Percentiles rank a stretch among this genome's conserved stretches.
Evolutionary conservation across 2,113 vertebrate genomes (phyloP).

Genomic region (Percina caprodes): DNA sequence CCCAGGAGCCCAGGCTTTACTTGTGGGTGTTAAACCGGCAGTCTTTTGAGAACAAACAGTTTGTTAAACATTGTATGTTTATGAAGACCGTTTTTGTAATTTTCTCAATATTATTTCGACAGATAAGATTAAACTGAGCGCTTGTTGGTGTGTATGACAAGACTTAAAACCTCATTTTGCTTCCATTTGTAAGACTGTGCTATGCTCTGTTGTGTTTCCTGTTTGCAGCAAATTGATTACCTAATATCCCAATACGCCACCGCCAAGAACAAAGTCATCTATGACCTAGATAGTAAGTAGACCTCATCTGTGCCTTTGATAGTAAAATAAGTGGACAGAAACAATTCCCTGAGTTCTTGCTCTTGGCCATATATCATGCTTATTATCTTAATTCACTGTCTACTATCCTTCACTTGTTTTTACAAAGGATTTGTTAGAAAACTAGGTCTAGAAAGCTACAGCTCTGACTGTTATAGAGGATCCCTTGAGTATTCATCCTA

Average conservation of each 20-base stretch:
- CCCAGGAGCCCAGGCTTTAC: not conserved
- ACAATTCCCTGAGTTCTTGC: slow-evolving; percentile 1
- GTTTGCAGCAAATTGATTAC: slow-evolving; percentile 92
- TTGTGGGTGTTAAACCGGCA: not conserved
- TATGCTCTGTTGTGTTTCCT: slow-evolving; percentile 48
- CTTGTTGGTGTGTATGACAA: not conserved
- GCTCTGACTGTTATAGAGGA: not conserved
- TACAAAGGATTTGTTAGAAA: slow-evolving; percentile 42
- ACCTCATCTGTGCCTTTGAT: slow-evolving; percentile 14
- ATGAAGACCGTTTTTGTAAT: not conserved
- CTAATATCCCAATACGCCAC: slow-evolving; percentile 89
- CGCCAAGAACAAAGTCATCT: slow-evolving; percentile 89
- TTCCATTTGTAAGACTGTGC: slow-evolving; percentile 24
- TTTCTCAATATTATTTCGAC: not conserved
- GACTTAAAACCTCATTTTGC: slow-evolving; percentile 7
- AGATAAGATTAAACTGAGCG: not conserved
- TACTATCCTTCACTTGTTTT: slow-evolving; percentile 48
- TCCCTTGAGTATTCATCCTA: slow-evolving; percentile 29
- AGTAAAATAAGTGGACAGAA: slow-evolving; percentile 36
- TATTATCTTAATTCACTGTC: slow-evolving; percentile 35
- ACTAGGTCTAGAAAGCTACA: slow-evolving; percentile 45
- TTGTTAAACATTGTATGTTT: not conserved
- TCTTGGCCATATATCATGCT: slow-evolving; percentile 14
- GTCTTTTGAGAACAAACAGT: not conserved
- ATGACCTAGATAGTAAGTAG: slow-evolving; percentile 94